Conservation (phyloP, 92 coral and sea anemone genomes). For the Chrysogorgia sp. region DNA sequence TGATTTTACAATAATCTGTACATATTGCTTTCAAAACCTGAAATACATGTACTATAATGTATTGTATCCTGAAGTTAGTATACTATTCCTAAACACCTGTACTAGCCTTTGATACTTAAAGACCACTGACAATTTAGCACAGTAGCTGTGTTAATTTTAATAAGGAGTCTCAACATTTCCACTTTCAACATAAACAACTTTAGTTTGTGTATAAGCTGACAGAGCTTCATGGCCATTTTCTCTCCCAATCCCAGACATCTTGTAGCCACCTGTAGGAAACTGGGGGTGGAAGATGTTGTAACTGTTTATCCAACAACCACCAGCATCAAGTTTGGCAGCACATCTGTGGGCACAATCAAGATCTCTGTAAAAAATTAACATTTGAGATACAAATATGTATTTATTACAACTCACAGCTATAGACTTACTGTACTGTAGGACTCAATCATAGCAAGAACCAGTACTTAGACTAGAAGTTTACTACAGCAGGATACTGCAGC, state of each 20-base stretch:
- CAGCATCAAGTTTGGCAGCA: constrained; percentile 81
- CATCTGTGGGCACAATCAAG: constrained; percentile 86
- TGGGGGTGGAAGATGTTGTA: constrained; percentile 80
- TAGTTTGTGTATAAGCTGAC: constrained; percentile 86
- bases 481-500: too few species aligned
- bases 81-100: neutral
- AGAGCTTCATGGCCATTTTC: constrained; percentile 82
- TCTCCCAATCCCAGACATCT: constrained; percentile 97
- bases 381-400: neutral
- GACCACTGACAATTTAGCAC: too few species aligned
- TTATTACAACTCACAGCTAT: too few species aligned
- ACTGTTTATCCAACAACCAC: constrained; percentile 88
- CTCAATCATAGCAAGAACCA: too few species aligned
- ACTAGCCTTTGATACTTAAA: too few species aligned
- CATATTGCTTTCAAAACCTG: too few species aligned
- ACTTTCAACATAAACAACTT: constrained; percentile 90
- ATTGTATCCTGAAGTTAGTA: neutral
- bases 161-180: constrained; percentile 90
- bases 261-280: constrained; percentile 96
- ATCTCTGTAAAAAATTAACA: constrained; percentile 57
- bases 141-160: constrained; percentile 32
- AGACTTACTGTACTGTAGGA: too few species aligned
- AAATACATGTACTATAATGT: too few species aligned
- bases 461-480: too few species aligned
- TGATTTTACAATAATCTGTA: too few species aligned